Evolutionary conservation across 1,140 invertebrate species (phyloP), one percentile per base, ranked within the genome.

Genomic region (Drosophila melanica): DNA sequence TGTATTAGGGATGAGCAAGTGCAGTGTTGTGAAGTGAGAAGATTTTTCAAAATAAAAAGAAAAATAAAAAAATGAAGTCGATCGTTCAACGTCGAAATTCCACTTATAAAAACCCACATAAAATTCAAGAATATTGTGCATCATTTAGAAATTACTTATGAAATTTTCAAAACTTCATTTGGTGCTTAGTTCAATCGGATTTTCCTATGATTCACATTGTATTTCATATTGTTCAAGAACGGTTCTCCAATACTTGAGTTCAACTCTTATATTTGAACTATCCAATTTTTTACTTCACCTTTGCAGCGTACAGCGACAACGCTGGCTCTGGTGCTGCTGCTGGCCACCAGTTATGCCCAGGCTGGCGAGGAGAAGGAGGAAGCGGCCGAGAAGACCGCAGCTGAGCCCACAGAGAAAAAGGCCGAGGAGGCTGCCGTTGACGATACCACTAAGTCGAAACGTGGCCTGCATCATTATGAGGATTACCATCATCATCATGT

Each of bases 401-500:
- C 59, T 23, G 90, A 93, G 79, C 75, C 90, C 2, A 65, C 84
- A 39, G 90, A 84, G 60, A 81, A 90, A 62, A 77, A 77, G 18
- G 92, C 93, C 81, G 92, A 93, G 91, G 84, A 92, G 33, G 92
- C 90, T 37, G 91, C 86, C 16, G 90, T 74, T 48, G 90, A 91
- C 8, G 92, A 93, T 57, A 95, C 95, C 71, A 94, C 94, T 67
- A 94, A 95, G 77, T 94, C 95, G 57, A 95, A 95, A 81, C 93
- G 95, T 67, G 95, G 95, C 14, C 92, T 95, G 27, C 93, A 93
- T 41, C 93, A 94, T 35, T 93, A 93, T 77, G 93, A 92, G 70
- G 91, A 91, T 65, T 91, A 92, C 50, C 82, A 92, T 55, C 92
- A 92, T 57, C 84, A 90, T 68, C 89, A 90, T 59, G 82, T 87